Percentiles rank a stretch among this genome's conserved stretches.
phyloP scores from a whole-genome alignment of 30 jellyfish, hydroid and myxozoan genomes.

The Phacellophora camtschatica region DNA sequence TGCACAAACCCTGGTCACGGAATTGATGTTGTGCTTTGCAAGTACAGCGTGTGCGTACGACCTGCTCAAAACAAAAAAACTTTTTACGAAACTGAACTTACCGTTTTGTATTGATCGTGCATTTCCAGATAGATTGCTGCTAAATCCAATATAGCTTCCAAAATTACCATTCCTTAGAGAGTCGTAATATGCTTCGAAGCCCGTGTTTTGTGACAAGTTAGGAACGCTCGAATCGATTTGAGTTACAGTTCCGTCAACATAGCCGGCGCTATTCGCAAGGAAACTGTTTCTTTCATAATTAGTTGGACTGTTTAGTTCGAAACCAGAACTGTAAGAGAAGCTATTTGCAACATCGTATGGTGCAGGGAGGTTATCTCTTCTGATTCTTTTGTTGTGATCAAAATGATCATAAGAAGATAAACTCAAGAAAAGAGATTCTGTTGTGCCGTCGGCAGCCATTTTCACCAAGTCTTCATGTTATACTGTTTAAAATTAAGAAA shows the following conservation, averaged over 20 bases:
- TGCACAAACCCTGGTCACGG: slow-evolving; percentile 67
- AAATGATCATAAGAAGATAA: slow-evolving; percentile 30
- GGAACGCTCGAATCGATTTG: not conserved
- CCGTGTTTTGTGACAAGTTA: not conserved
- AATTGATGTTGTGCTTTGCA: slow-evolving; percentile 5
- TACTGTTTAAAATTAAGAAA: slow-evolving; percentile 39
- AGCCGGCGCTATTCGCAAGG: slow-evolving; percentile 47
- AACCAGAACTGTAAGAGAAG: slow-evolving; percentile 87
- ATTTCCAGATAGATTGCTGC: slow-evolving; percentile 43
- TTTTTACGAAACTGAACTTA: not conserved
- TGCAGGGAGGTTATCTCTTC: slow-evolving; percentile 56
- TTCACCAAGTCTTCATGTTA: slow-evolving; percentile 54
- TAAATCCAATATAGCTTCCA: slow-evolving; percentile 42
- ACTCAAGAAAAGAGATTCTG: slow-evolving; percentile 70
- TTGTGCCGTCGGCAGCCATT: slow-evolving; percentile 65
- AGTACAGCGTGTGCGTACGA: slow-evolving; percentile 6
- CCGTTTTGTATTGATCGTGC: slow-evolving; percentile 76
- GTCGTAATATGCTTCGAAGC: slow-evolving; percentile 48
- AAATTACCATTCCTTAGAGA: slow-evolving; percentile 6
- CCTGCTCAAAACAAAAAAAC: slow-evolving; percentile 27
- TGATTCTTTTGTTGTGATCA: slow-evolving; percentile 36
- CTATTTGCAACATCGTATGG: slow-evolving; percentile 42
- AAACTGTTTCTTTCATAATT: not conserved
- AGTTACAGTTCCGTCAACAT: slow-evolving; percentile 26
- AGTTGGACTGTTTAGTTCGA: slow-evolving; percentile 73